Percentiles rank a stretch among this genome's conserved stretches.
phyloP scores from a whole-genome alignment of 2,113 vertebrate species.

The Hippocampus guttulatus region DNA sequence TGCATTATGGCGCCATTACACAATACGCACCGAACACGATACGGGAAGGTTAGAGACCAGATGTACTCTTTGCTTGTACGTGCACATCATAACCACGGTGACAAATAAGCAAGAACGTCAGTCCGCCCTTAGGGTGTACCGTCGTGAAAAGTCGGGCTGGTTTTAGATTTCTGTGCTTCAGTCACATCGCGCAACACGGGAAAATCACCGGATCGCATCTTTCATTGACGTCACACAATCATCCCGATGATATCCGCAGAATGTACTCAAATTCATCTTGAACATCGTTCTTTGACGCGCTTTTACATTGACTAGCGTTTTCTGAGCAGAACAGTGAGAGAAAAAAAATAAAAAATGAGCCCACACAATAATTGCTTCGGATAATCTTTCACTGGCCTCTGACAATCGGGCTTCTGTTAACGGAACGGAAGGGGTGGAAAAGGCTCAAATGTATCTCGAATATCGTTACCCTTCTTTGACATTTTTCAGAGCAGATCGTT shows the following conservation, averaged over 20 bases:
- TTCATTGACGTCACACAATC: too few relatives aligned
- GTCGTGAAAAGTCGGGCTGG: slow-evolving; percentile 29
- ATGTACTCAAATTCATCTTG: too few relatives aligned
- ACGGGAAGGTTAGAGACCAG: not conserved
- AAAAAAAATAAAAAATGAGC: too few relatives aligned
- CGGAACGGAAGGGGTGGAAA: not conserved
- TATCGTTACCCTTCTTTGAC: not conserved
- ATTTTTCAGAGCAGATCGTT: not conserved
- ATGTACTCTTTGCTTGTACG: not conserved
- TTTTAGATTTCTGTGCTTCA: slow-evolving; percentile 54
- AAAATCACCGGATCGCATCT: too few relatives aligned
- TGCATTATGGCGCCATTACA: not conserved
- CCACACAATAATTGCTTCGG: too few relatives aligned
- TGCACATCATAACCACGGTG: not conserved
- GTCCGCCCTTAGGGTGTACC: slow-evolving; percentile 17
- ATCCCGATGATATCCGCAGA: too few relatives aligned
- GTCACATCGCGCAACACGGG: not conserved
- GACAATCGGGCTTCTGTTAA: too few relatives aligned
- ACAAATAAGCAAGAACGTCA: not conserved
- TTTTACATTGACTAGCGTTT: too few relatives aligned
- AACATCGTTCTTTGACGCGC: too few relatives aligned
- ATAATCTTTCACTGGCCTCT: too few relatives aligned
- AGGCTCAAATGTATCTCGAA: not conserved
- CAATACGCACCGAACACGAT: not conserved
- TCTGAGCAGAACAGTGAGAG: too few relatives aligned